These are phyloP conservation scores for Lethocerus indicus DNA, from an alignment of 1,140 invertebrate species.

Conservation along the genomic window DNA sequence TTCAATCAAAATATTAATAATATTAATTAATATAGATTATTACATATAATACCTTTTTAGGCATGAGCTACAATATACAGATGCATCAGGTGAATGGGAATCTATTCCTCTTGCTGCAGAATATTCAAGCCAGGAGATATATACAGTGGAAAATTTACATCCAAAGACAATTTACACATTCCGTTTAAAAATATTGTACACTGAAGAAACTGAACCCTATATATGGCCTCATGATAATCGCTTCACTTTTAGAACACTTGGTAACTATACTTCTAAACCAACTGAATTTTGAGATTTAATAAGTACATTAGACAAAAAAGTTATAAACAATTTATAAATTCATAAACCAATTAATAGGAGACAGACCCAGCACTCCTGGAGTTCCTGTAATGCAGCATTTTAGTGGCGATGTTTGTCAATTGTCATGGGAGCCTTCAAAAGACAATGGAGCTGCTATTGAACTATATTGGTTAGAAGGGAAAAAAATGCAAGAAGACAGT, in stretches of 20 bases:
- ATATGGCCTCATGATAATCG: conserved; percentile 45
- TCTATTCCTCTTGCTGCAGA: conserved; percentile 7
- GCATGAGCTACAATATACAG: conserved; percentile 14
- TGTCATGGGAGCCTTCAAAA: conserved; percentile 48
- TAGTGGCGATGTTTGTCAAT: conserved; percentile 43
- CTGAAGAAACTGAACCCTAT: conserved; percentile 33
- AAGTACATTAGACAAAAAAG: background rate
- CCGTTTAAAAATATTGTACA: conserved; percentile 47
- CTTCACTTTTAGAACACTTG: conserved; percentile 58
- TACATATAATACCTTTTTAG: conserved; percentile 7
- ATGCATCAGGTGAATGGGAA: conserved; percentile 12
- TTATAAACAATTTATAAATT: background rate
- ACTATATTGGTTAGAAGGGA: conserved; percentile 39
- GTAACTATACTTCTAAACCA: conserved; percentile 26
- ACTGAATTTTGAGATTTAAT: conserved; percentile 2
- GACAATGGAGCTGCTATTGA: conserved; percentile 45
- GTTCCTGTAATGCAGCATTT: conserved; percentile 43
- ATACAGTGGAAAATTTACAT: conserved; percentile 32
- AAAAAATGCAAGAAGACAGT: conserved; percentile 3
- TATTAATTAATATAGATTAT: background rate
- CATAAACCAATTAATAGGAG: conserved; percentile 31
- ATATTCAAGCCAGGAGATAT: conserved; percentile 22
- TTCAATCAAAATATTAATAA: too few relatives aligned
- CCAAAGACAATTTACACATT: conserved; percentile 60
- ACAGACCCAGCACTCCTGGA: conserved; percentile 45